Evolutionary conservation across 64 coral and sea anemone genomes (phyloP).

Genomic region (Dendronephthya gigantea): DNA sequence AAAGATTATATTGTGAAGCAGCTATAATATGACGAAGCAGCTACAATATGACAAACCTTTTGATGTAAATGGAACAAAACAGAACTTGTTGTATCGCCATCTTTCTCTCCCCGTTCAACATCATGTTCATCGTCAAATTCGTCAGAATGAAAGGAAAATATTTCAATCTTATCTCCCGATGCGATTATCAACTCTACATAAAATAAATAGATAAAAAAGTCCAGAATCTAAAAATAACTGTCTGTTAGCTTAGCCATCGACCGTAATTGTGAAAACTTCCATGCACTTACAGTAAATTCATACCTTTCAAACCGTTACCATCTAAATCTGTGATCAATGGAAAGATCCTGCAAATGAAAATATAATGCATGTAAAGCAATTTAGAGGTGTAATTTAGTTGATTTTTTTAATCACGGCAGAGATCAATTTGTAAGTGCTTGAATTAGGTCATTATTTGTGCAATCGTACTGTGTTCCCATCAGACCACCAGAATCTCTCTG

Average conservation of each 20-base stretch:
- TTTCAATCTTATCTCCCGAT: not conserved
- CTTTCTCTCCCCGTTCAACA: not conserved
- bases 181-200: not conserved
- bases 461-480: not conserved
- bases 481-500: not conserved
- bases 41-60: not conserved
- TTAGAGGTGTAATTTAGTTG: no score
- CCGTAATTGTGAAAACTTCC: no score
- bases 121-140: conserved; percentile 3
- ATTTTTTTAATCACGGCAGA: no score
- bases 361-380: no score
- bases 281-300: no score
- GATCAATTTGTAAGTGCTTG: no score
- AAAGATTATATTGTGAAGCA: no score
- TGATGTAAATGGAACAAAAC: not conserved
- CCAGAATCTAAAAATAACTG: no score
- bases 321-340: not conserved
- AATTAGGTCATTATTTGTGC: not conserved
- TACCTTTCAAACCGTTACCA: conserved; percentile 12
- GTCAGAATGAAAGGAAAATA: not conserved
- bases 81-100: not conserved
- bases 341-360: not conserved
- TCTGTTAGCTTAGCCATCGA: no score
- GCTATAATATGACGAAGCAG: no score
- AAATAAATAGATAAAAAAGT: not conserved